A percentile compares a stretch with the other conserved stretches of the same genome.
Conservation (phyloP, 2,113 vertebrate genomes). For the Oenanthe melanoleuca region DNA sequence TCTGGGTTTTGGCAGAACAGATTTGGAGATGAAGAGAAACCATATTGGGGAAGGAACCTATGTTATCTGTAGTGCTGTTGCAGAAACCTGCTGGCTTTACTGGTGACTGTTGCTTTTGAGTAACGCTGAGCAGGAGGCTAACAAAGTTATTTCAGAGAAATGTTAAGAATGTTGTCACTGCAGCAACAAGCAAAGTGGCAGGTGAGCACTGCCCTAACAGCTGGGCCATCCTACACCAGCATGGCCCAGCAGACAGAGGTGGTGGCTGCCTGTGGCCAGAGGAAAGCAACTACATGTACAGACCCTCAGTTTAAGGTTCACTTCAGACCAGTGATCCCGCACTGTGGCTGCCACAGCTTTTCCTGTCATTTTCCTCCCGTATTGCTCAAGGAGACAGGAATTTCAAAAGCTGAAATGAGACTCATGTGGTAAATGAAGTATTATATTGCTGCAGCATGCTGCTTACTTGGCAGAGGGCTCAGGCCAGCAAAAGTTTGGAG, state of each 20-base stretch:
- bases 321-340: neutral
- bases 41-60: neutral
- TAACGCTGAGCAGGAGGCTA: neutral
- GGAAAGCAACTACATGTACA: neutral
- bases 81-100: neutral
- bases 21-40: neutral
- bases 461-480: neutral
- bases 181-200: neutral
- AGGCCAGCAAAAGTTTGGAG: neutral
- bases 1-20: neutral
- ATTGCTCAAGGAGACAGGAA: neutral
- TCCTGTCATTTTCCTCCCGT: neutral
- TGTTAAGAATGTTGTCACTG: neutral
- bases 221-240: neutral
- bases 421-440: neutral
- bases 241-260: fast-evolving
- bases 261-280: neutral
- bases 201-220: fast-evolving
- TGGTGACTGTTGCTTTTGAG: neutral
- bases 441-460: neutral
- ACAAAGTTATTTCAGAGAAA: neutral
- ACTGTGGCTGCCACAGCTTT: neutral
- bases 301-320: neutral
- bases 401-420: neutral
- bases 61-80: neutral